Evolutionary conservation across 2,797 vertebrate species (phyloP), one percentile per base, ranked within the genome.

Genomic region (Anolis apletophallus): DNA sequence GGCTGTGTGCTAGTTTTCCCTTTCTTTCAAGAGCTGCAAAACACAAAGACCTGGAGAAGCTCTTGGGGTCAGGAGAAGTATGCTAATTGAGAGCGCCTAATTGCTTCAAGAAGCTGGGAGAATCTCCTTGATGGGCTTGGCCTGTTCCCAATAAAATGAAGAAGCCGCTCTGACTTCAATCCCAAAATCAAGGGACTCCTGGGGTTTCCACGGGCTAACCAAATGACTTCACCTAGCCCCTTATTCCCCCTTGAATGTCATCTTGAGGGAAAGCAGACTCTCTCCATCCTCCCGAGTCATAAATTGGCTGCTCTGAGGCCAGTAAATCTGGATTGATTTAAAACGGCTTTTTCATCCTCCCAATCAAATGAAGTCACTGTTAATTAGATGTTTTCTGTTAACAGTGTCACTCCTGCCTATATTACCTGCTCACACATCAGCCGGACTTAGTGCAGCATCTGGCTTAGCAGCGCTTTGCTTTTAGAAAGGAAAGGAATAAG

Each of bases 91-190:
- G 90, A 87, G 93, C 68, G 85, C 90, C 89, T 96, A 96, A 96
- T 95, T 96, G 95, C 94, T 96, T 96, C 96, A 96, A 96, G 95
- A 93, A 95, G 91, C 93, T 93, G 73, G 91, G 90, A 93, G 91
- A 92, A 88, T 77, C 6, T 77, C 32, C 75, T 89, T 95, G 95
- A 95, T 92, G 93, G 94, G 94, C 90, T 95, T 93, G 86, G 95
- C 93, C 94, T 96, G 95, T 93, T 96, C 90, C 94, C 95, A 96
- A 96, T 96, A 95, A 96, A 96, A 96, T 95, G 95, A 96, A 96
- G 95, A 96, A 94, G 94, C 93, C 85, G 91, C 93, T 87, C 91
- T 86, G 92, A 96, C 95, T 95, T 96, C 93, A 96, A 96, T 96
- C 96, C 94, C 94, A 91, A 83, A 92, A 92, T 90, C 93, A 95